Conservation (phyloP, 1,140 invertebrate genomes). For the Caenorhabditis latens region DNA sequence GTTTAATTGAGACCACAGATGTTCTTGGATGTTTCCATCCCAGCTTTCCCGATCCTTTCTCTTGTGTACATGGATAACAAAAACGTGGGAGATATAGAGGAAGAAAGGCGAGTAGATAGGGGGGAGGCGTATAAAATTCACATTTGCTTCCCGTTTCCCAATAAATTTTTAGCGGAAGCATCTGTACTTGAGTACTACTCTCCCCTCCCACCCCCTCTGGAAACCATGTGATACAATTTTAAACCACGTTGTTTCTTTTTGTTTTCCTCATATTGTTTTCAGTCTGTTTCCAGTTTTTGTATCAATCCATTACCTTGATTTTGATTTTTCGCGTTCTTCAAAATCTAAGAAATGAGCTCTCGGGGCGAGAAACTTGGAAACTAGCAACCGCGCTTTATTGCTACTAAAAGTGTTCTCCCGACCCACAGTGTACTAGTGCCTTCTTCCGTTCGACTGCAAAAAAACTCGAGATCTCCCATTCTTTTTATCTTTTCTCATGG, state of each 20-base stretch:
- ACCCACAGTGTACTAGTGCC: slow-evolving; percentile 22
- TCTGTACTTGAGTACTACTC: slow-evolving; percentile 53
- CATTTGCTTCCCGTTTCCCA: slow-evolving; percentile 53
- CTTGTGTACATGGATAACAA: slow-evolving; percentile 24
- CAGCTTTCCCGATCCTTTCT: not conserved
- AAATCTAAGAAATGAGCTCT: not conserved
- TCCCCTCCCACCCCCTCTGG: not conserved
- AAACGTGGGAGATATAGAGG: slow-evolving; percentile 3
- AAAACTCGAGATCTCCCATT: not conserved
- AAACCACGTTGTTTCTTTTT: slow-evolving; percentile 47
- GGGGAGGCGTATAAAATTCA: slow-evolving; percentile 50
- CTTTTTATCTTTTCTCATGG: slow-evolving; percentile 32
- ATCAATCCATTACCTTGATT: not conserved
- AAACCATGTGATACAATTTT: slow-evolving; percentile 45
- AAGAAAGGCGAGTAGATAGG: not conserved
- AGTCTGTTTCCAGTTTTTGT: not conserved
- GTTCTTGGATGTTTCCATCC: slow-evolving; percentile 36
- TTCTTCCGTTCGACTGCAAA: slow-evolving; percentile 16
- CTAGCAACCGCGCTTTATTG: slow-evolving; percentile 39
- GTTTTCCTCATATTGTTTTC: slow-evolving; percentile 17
- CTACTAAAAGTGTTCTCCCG: slow-evolving; percentile 34
- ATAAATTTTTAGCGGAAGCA: slow-evolving; percentile 55
- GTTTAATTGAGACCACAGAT: slow-evolving; percentile 56
- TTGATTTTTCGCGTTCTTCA: not conserved
- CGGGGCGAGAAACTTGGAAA: not conserved